Conservation (phyloP, 2,113 vertebrate species). For the Isichthys henryi region DNA sequence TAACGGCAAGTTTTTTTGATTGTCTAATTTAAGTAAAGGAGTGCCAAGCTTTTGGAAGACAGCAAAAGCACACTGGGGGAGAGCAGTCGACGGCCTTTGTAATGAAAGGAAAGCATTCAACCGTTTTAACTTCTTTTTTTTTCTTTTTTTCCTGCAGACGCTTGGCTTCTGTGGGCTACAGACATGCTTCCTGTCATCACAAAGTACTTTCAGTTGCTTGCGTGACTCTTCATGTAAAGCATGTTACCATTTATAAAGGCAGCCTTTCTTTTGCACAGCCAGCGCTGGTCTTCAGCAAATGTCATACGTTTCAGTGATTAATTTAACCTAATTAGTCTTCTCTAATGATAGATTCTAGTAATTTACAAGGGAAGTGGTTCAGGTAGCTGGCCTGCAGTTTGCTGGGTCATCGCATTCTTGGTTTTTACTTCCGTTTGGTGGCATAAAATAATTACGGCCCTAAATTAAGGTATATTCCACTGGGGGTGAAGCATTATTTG, state of each 20-base stretch:
- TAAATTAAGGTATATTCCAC: background rate
- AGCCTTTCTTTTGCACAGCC: background rate
- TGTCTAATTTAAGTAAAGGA: background rate
- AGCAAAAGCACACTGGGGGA: background rate
- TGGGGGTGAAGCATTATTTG: background rate
- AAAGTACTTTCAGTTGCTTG: background rate
- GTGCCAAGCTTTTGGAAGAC: background rate
- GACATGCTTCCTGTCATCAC: background rate
- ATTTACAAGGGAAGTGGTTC: background rate
- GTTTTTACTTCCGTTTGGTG: background rate
- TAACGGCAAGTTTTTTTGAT: background rate
- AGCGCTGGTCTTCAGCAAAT: background rate
- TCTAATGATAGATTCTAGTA: background rate
- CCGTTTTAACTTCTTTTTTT: background rate
- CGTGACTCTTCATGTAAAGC: background rate
- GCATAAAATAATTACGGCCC: conserved; percentile 8
- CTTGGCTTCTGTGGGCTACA: background rate
- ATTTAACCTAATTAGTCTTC: background rate
- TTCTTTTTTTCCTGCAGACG: background rate
- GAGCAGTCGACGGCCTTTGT: background rate
- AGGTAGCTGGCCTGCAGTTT: background rate
- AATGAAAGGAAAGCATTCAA: background rate
- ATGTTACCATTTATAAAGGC: background rate
- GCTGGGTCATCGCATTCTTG: background rate
- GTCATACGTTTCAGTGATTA: background rate